A percentile compares a stretch with the other conserved stretches of the same genome.
These are phyloP conservation scores for Atlantisia rogersi DNA, from an alignment of 2,113 vertebrate species.

Conservation along the genomic window DNA sequence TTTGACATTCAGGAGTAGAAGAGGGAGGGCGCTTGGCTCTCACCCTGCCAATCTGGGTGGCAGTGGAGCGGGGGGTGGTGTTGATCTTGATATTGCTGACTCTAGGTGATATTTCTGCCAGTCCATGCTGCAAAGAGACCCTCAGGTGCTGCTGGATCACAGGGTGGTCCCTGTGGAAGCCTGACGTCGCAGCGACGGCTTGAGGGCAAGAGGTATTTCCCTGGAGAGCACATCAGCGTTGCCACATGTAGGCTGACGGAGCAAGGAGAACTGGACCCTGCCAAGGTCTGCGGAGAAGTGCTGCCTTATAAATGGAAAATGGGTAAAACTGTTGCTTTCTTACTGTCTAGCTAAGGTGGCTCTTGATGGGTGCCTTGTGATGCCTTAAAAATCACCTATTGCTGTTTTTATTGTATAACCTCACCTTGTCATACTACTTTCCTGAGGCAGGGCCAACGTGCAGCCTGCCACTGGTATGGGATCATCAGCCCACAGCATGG, in stretches of 20 bases:
- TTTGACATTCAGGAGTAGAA: neutral
- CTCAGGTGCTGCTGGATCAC: neutral
- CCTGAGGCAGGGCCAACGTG: neutral
- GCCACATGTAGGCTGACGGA: neutral
- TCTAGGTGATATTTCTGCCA: neutral
- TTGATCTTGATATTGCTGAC: neutral
- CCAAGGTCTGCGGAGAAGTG: neutral
- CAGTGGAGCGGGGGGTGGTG: neutral
- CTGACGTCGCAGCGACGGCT: fast-evolving
- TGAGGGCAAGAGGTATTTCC: neutral
- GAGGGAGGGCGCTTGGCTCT: slow-evolving; percentile 13
- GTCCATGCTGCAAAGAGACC: fast-evolving
- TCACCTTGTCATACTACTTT: neutral
- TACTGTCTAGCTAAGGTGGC: fast-evolving
- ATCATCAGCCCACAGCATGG: fast-evolving
- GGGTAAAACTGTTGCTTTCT: slow-evolving; percentile 17
- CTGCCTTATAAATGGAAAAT: slow-evolving; percentile 46
- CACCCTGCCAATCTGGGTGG: neutral
- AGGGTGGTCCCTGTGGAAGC: neutral
- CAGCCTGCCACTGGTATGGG: fast-evolving
- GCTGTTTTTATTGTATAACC: fast-evolving
- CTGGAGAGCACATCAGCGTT: neutral
- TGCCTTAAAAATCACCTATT: fast-evolving
- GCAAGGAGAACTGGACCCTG: neutral
- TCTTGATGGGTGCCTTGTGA: neutral